Base-by-base conservation (phyloP, 2,888 invertebrate genomes). In the Macrosiphum euphorbiae region DNA sequence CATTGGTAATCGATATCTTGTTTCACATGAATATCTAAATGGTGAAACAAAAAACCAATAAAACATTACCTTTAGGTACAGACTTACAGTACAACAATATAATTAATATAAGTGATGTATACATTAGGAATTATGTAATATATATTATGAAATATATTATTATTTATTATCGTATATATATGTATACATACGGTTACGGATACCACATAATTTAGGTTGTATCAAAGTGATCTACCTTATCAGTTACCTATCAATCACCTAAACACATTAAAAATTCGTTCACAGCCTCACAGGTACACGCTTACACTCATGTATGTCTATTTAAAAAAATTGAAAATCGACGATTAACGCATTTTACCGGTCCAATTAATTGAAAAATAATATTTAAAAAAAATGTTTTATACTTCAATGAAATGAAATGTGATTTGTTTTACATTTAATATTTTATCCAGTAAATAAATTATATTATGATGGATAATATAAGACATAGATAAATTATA, bases 21-120 rank as follows among this genome's bases (percentile, higher is more conserved):
- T 95, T 95, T 0, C 96, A 96, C 95, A 96, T 96, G 97, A 97
- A 97, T 94, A 96, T 96, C 98, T 98, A 98, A 0, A 97, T 97
- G 0, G 97, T 96, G 0, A 97, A 97, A 3, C n/a, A 35, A 10
- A 58, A 28, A 28, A 11, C 5, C 13, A 78, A 35, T 2, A 8
- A 20, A 78, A 35, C 1, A 1, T 7, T 78, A 78, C 7, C 35
- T 35, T 78, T 35, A 35, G 7, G 7, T 78, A 52, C 11, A 47
- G 47, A n/a, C 11, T 3, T 61, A 20, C 26, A 8, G 35, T 35
- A 78, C 8, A 20, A 78, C 78, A 20, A 35, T 8, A 20, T 16
- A 2, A 35, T 8, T 35, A 35, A 78, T 41, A 20, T 78, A 78
- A 35, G 20, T 8, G 4, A 35, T 78, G 35, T 7, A 52, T 16